Evolutionary conservation across 2,113 vertebrate genomes (phyloP), one percentile per base, ranked within the genome.

Genomic region (Syrrhaptes paradoxus): DNA sequence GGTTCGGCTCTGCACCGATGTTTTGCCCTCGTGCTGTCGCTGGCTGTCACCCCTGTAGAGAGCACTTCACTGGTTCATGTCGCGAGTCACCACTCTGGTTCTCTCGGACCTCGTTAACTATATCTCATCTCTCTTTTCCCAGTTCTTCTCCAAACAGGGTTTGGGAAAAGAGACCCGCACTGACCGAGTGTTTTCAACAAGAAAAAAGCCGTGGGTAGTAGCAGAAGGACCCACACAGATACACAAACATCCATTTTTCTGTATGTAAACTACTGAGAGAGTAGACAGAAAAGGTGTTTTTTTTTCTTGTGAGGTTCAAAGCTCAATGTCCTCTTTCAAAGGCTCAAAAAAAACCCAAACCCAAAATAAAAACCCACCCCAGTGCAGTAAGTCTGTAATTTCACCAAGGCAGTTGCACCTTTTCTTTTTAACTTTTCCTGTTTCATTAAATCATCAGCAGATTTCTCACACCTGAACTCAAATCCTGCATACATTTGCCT

Each of bases 1-100:
- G 1, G 25, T 55, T 95, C 59, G 55, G 24, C 34, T 88, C 48
- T 26, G 26, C 4, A 38, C 32, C 0, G 0, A 29, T 0, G 1
- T 59, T 73, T 73, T 93, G 59, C 21, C 46, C n/a, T 79, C 1
- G 0, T 6, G 4, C 59, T 3, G 11, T 51, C 3, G 4, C 51
- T 73, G 83, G 14, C 65, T 88, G 59, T 81, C 91, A 91, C 62
- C 57, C 54, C 70, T 57, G 46, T 46, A 79, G 87, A 65, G 41
- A 87, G 10, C 58, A 38, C 41, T 80, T 82, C 49, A 31, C 16
- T 0, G 0, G 34, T 70, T 85, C 36, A 2, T 7, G 63, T 45
- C 0, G 0, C 2, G 0, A 76, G 29, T 79, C 36, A 13, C 51
- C n/a, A 31, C 12, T 45, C 29, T 4, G 16, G n/a, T 52, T 72